Percentiles rank a stretch among this genome's conserved stretches.
Conservation (phyloP, 2,797 vertebrate genomes). For the Zalophus californianus region DNA sequence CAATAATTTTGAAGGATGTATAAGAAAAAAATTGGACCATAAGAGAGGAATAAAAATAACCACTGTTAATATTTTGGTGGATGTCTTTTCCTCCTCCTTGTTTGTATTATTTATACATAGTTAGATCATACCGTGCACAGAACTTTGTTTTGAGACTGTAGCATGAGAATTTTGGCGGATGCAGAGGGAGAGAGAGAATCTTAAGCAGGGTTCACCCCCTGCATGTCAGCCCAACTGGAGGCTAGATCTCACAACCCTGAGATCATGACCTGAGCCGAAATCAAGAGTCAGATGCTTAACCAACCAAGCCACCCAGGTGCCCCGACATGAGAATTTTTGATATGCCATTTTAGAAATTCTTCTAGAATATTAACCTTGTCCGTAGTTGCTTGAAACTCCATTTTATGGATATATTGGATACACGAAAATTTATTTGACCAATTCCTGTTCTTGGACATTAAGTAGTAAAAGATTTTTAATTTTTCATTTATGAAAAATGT, state of each 20-base stretch:
- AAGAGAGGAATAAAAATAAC: slow-evolving; percentile 23
- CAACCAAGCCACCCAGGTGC: not conserved
- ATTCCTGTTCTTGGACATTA: slow-evolving; percentile 12
- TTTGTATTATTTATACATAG: not conserved
- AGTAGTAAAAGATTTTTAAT: not conserved
- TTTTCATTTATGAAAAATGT: slow-evolving; percentile 44
- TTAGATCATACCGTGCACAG: not conserved
- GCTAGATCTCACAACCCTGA: not conserved
- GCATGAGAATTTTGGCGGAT: not conserved
- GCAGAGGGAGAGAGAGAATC: not conserved
- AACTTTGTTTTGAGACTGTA: not conserved
- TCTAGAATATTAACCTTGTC: not conserved
- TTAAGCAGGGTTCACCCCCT: not conserved
- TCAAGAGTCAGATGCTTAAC: not conserved
- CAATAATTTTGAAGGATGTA: not conserved
- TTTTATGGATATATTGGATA: not conserved
- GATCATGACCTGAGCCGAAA: not conserved
- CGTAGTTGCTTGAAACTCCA: not conserved
- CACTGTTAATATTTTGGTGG: not conserved
- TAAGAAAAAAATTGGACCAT: not conserved
- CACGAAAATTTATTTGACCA: not conserved
- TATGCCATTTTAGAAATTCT: slow-evolving; percentile 45
- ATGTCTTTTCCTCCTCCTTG: no score
- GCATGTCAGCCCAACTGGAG: not conserved
- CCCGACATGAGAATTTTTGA: not conserved